A percentile compares a stretch with the other conserved stretches of the same genome.
These are phyloP conservation scores for Pithys albifrons DNA, from an alignment of 2,113 vertebrate species.

Conservation along the genomic window DNA sequence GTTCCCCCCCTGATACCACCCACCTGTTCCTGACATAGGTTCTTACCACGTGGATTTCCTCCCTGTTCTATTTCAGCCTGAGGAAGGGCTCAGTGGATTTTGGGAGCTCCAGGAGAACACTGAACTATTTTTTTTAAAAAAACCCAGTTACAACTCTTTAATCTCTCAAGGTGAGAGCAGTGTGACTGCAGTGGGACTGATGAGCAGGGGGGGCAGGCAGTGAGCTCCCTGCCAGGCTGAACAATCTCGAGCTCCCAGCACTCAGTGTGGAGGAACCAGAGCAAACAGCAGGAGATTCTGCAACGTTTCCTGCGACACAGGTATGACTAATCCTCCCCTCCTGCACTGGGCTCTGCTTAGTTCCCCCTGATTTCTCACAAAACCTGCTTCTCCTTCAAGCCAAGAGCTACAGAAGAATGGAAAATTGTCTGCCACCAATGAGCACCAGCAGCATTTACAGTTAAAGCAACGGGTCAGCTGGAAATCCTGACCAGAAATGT, in stretches of 20 bases:
- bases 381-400: background rate
- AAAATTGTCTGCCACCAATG: background rate
- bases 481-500: background rate
- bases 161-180: background rate
- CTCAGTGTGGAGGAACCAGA: background rate
- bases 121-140: background rate
- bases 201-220: background rate
- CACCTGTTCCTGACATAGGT: background rate
- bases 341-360: background rate
- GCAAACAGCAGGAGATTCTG: background rate
- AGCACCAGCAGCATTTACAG: background rate
- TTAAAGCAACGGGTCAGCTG: background rate
- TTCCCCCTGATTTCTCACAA: background rate
- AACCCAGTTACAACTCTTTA: background rate
- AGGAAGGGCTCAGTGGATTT: background rate
- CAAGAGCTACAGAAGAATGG: background rate
- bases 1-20: fast-evolving
- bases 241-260: background rate
- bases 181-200: no score
- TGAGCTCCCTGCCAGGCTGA: background rate
- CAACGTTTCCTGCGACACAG: background rate
- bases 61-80: background rate
- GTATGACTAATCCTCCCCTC: background rate
- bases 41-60: background rate
- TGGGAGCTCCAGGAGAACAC: background rate